Percentiles rank a stretch among this genome's conserved stretches.
Evolutionary conservation across 2,113 vertebrate species (phyloP).

Genomic region (Rissa tridactyla): DNA sequence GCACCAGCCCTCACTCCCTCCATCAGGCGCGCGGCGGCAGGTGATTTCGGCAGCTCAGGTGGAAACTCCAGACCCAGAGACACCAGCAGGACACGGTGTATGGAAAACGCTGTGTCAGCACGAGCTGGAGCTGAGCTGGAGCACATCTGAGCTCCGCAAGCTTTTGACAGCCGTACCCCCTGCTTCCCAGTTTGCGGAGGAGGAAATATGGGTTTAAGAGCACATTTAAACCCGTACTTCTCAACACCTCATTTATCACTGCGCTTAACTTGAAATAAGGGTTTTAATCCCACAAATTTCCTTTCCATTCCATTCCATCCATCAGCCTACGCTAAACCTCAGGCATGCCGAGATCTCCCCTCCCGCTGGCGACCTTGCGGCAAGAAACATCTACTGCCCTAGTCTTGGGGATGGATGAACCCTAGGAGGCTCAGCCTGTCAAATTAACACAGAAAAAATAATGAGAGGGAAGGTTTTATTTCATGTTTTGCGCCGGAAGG

Average conservation of each 20-base stretch:
- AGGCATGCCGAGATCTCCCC: background rate
- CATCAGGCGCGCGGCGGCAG: background rate
- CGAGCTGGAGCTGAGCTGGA: background rate
- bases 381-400: background rate
- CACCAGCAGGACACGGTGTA: rapidly evolving
- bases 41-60: background rate
- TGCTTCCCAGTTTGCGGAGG: background rate
- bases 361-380: rapidly evolving
- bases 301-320: background rate
- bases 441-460: background rate
- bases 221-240: background rate
- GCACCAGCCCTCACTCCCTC: background rate
- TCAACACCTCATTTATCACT: background rate
- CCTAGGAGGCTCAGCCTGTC: background rate
- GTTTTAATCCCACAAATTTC: background rate
- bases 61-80: background rate
- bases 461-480: background rate
- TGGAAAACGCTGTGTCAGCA: rapidly evolving
- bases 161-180: background rate
- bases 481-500: background rate
- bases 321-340: background rate
- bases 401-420: background rate
- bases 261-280: background rate
- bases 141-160: background rate
- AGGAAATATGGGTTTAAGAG: background rate